These are phyloP conservation scores for Diuraphis noxia DNA, from an alignment of 1,140 invertebrate genomes.

Conservation along the genomic window DNA sequence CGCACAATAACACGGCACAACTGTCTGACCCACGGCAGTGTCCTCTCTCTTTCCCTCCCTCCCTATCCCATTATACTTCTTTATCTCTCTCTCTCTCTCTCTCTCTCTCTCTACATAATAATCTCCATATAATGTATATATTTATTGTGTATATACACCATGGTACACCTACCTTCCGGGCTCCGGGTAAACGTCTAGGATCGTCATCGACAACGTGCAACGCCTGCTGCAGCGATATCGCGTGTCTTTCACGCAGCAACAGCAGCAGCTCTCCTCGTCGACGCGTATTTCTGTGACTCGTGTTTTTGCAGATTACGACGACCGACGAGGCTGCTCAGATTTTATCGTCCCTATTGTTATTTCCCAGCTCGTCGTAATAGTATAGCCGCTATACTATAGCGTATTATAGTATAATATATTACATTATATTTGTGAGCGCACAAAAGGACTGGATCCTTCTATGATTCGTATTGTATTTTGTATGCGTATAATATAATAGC, in stretches of 20 bases:
- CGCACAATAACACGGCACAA: background rate
- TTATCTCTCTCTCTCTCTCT: too few relatives aligned
- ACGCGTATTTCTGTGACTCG: background rate
- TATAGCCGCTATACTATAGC: too few relatives aligned
- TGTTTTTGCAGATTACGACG: background rate
- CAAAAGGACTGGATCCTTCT: constrained; percentile 1
- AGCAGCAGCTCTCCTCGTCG: background rate
- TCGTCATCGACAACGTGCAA: background rate
- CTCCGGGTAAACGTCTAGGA: background rate
- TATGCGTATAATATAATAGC: background rate
- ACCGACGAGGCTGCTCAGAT: background rate
- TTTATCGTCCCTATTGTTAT: constrained; percentile 8
- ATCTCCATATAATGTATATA: too few relatives aligned
- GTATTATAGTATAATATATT: background rate
- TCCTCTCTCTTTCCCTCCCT: too few relatives aligned
- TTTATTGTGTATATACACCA: too few relatives aligned
- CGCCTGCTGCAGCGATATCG: background rate
- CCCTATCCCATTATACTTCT: background rate
- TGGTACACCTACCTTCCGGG: background rate
- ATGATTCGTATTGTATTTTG: background rate
- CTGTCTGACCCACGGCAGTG: background rate
- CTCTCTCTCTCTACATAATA: too few relatives aligned
- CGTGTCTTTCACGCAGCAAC: background rate
- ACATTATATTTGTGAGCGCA: background rate
- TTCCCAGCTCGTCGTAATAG: background rate